A percentile compares a stretch with the other conserved stretches of the same genome.
phyloP scores from a whole-genome alignment of 1,140 invertebrate genomes.

The Hormaphis cornu region DNA sequence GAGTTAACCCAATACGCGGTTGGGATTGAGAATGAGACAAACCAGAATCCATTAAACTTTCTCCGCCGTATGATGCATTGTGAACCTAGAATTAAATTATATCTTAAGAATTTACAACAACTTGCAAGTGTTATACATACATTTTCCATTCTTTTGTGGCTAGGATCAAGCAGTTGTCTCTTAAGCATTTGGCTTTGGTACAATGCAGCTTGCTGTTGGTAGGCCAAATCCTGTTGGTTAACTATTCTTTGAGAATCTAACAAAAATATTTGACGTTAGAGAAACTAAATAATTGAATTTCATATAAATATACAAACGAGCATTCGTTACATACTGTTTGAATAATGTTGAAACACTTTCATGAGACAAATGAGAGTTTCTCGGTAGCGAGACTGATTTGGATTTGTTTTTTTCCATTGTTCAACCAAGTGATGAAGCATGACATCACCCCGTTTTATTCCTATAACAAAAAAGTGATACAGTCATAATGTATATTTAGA shows the following conservation, averaged over 20 bases:
- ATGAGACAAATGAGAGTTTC: constrained; percentile 62
- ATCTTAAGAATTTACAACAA: neutral
- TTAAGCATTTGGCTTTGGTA: constrained; percentile 25
- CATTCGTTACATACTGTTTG: constrained; percentile 1
- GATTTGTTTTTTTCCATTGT: constrained; percentile 60
- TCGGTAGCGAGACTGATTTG: constrained; percentile 57
- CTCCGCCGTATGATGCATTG: constrained; percentile 6
- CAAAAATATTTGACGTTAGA: too few relatives aligned
- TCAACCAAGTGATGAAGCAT: constrained; percentile 61
- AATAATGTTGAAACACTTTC: constrained; percentile 41
- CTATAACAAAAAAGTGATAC: constrained; percentile 40
- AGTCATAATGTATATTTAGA: neutral
- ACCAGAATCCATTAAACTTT: neutral
- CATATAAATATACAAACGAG: neutral
- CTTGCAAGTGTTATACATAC: neutral
- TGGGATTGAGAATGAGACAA: constrained; percentile 5
- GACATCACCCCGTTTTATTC: constrained; percentile 61
- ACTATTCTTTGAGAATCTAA: constrained; percentile 20
- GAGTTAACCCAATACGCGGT: constrained; percentile 25
- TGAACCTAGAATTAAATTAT: neutral
- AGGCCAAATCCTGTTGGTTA: constrained; percentile 15
- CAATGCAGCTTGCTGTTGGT: constrained; percentile 23
- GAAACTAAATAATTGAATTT: neutral
- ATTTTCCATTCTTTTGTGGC: constrained; percentile 18
- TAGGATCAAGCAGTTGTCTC: constrained; percentile 19